These are phyloP conservation scores for Hippocampus barbouri DNA, from an alignment of 2,113 vertebrate species.

Conservation along the genomic window DNA sequence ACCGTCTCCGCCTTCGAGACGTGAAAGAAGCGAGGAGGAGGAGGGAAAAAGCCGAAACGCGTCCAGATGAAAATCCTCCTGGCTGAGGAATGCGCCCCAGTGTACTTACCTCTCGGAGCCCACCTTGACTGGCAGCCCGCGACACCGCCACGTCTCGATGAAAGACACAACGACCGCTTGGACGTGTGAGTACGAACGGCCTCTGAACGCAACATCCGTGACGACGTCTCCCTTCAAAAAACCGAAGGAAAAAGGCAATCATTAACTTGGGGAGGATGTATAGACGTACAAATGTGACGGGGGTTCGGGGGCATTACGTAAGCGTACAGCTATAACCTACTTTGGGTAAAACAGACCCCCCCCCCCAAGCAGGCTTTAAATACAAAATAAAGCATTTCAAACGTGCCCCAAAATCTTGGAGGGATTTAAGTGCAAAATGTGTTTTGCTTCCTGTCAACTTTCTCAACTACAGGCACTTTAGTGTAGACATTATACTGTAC, in stretches of 20 bases:
- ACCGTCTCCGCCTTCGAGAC: constrained; percentile 56
- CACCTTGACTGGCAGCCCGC: constrained; percentile 3
- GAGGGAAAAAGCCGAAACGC: constrained; percentile 11
- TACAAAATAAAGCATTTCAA: not conserved
- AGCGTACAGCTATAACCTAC: not conserved
- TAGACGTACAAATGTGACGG: not conserved
- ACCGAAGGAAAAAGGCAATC: not conserved
- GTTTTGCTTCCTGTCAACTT: not conserved
- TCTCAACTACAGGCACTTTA: not conserved
- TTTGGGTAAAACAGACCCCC: not conserved
- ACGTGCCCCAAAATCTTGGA: not conserved
- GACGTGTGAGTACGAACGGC: constrained; percentile 64
- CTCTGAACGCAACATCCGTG: not conserved
- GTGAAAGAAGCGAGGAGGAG: not conserved
- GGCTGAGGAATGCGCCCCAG: constrained; percentile 48
- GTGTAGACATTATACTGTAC: no score
- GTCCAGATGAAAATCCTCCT: constrained; percentile 31
- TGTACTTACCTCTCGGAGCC: constrained; percentile 34
- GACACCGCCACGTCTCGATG: constrained; percentile 51
- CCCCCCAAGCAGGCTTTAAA: not conserved
- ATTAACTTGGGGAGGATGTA: not conserved
- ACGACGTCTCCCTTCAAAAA: not conserved
- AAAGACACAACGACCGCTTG: constrained; percentile 69
- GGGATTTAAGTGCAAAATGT: not conserved
- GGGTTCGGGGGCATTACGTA: not conserved